phyloP scores from a whole-genome alignment of 2,797 vertebrate genomes.

The Loris lydekkerianus region DNA sequence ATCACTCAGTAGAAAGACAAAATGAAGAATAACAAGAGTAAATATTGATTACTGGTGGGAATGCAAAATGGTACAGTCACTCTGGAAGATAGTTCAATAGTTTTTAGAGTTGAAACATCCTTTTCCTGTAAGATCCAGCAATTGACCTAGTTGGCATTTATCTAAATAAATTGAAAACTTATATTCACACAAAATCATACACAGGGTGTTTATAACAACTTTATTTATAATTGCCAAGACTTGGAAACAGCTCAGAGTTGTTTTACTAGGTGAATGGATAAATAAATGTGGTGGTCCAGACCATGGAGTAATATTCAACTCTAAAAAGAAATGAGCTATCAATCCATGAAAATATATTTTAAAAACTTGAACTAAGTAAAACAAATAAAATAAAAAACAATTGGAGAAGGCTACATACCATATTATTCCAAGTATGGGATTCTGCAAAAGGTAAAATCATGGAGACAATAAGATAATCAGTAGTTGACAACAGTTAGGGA shows the following conservation, averaged over 20 bases:
- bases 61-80: background rate
- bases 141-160: background rate
- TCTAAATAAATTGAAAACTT: conserved; percentile 4
- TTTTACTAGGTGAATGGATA: background rate
- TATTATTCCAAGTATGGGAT: background rate
- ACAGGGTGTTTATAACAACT: background rate
- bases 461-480: background rate
- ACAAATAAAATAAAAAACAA: background rate
- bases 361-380: background rate
- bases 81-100: background rate
- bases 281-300: background rate
- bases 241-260: background rate
- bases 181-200: conserved; percentile 84
- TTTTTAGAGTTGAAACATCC: background rate
- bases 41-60: background rate
- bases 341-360: background rate
- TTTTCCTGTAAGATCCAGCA: background rate
- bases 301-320: background rate
- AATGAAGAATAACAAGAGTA: background rate
- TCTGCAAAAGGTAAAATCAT: background rate
- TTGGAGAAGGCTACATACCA: background rate
- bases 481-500: background rate
- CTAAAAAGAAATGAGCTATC: background rate
- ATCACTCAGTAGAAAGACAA: background rate
- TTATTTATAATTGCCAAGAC: background rate